These are phyloP conservation scores for Lordiphosa mommai DNA, from an alignment of 1,140 invertebrate species.

Conservation along the genomic window DNA sequence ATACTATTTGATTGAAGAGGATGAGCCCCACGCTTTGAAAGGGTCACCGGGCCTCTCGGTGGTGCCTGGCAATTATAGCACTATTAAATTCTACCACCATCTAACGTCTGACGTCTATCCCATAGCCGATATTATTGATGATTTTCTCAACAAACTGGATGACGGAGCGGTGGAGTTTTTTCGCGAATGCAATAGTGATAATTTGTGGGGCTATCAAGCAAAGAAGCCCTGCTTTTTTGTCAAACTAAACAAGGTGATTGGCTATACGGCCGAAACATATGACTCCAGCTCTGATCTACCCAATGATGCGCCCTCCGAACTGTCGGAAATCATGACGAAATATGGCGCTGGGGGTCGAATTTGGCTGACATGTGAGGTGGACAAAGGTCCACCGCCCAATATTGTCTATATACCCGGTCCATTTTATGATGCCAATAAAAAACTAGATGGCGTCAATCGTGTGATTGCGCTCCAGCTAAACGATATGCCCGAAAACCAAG, in stretches of 20 bases:
- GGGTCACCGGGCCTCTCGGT: constrained; percentile 30
- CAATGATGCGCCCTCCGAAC: not conserved
- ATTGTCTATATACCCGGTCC: constrained; percentile 21
- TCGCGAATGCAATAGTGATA: constrained; percentile 27
- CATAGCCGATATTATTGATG: constrained; percentile 28
- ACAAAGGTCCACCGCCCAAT: not conserved
- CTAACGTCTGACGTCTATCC: constrained; percentile 4
- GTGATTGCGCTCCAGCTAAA: constrained; percentile 24
- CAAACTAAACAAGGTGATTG: constrained; percentile 34
- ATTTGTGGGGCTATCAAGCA: constrained; percentile 30
- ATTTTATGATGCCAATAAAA: constrained; percentile 6
- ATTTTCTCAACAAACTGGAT: not conserved
- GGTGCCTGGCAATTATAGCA: not conserved
- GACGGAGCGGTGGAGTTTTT: constrained; percentile 8
- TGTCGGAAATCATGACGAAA: constrained; percentile 2
- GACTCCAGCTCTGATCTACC: constrained; percentile 22
- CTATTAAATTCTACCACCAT: not conserved
- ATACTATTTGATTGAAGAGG: not conserved
- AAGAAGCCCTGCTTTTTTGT: constrained; percentile 35
- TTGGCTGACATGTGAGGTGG: constrained; percentile 36
- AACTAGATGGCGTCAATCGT: constrained; percentile 5
- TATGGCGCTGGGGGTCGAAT: constrained; percentile 18
- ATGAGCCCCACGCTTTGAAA: constrained; percentile 17
- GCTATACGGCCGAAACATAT: constrained; percentile 32
- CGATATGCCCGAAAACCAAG: constrained; percentile 18